phyloP scores from a whole-genome alignment of 1,140 invertebrate genomes.

The Ceratoteleas bidentatus region DNA sequence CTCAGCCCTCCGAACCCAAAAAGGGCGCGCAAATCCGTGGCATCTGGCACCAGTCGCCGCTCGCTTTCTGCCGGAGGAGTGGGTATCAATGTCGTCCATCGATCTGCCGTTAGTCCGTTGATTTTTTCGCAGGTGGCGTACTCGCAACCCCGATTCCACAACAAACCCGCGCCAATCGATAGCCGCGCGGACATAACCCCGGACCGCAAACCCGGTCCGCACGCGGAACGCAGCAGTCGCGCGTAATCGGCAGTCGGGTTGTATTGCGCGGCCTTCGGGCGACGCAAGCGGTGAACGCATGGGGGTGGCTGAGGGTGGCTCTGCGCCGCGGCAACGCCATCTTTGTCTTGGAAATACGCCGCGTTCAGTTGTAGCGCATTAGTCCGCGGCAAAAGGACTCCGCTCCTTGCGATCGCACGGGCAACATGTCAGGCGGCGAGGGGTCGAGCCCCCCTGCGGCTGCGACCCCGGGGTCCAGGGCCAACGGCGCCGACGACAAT shows the following conservation, averaged over 20 bases:
- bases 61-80: constrained; percentile 18
- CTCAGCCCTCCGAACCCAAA: neutral
- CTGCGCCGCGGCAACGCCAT: constrained; percentile 69
- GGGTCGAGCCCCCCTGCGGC: constrained; percentile 70
- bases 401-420: constrained; percentile 70
- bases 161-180: constrained; percentile 1
- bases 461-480: constrained; percentile 1
- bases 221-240: no score
- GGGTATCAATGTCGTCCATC: constrained; percentile 58
- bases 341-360: constrained; percentile 38
- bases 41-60: constrained; percentile 6
- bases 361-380: constrained; percentile 73
- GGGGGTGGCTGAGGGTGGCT: constrained; percentile 36
- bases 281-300: constrained; percentile 42
- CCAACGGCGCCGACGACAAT: constrained; percentile 56
- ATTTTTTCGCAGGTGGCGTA: constrained; percentile 58
- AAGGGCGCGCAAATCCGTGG: constrained; percentile 3
- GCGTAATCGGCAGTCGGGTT: no score
- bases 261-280: neutral
- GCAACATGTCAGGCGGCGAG: constrained; percentile 80
- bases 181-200: neutral
- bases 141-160: constrained; percentile 8
- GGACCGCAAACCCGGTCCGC: no score
- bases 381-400: constrained; percentile 75
- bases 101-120: constrained; percentile 55